Evolutionary conservation across 53 echinoderm and acorn worm genomes (phyloP).

Genomic region (Actinopyga echinites): DNA sequence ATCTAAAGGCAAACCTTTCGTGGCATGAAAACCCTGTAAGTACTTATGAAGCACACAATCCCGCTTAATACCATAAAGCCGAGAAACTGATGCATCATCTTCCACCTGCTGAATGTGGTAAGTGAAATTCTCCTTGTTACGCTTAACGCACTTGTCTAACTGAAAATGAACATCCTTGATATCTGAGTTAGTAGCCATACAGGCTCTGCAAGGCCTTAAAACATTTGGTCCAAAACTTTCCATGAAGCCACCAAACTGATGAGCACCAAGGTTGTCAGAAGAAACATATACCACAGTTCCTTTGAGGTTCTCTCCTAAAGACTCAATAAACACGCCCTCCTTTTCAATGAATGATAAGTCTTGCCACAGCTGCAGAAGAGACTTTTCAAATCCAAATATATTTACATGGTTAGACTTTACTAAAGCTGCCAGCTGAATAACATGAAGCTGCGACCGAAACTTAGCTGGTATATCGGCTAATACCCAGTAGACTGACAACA

Average conservation of each 20-base stretch:
- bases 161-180: not conserved
- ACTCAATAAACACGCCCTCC: not conserved
- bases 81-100: constrained; percentile 1
- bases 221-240: constrained; percentile 3
- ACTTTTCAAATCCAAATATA: not conserved
- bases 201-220: constrained; percentile 19
- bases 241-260: constrained; percentile 9
- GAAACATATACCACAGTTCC: constrained; percentile 6
- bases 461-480: constrained; percentile 6
- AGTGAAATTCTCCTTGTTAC: constrained; percentile 14
- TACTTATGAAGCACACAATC: constrained; percentile 2
- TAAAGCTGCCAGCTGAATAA: not conserved
- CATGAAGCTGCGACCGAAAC: not conserved
- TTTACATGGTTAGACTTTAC: not conserved
- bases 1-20: constrained; percentile 38
- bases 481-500: constrained; percentile 6
- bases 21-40: constrained; percentile 1
- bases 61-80: constrained; percentile 15
- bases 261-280: constrained; percentile 10
- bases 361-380: not conserved
- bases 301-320: not conserved
- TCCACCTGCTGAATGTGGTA: constrained; percentile 4
- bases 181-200: constrained; percentile 16
- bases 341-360: constrained; percentile 13
- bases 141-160: not conserved